Base-by-base conservation (phyloP, 2,113 vertebrate genomes). In the Collichthys lucidus region DNA sequence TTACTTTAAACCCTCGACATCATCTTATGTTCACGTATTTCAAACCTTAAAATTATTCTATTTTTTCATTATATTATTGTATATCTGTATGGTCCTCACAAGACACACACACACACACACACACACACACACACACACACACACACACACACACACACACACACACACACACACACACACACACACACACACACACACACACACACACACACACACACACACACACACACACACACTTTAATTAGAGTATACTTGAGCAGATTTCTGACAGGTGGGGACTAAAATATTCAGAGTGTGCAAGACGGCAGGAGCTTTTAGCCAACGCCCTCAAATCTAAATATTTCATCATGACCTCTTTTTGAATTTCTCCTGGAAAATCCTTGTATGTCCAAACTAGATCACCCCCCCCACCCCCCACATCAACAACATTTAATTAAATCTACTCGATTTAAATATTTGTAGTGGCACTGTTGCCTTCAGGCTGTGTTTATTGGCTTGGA, bases 211-310 rank as follows among this genome's bases (percentile, higher is more conserved):
- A 49, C 44, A 69, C 19, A 56, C 42, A 66, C 44, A 64, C 8
- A 49, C 44, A 69, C 19, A 56, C 42, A 42, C 63, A 67, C 55
- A 72, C 69, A 76, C 46, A 66, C 59, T 74, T 75, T 75, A 80
- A 91, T 84, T 68, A 74, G 68, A 70, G 76, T 81, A 67, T 11
- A 63, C 56, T 60, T 56, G 49, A 64, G 68, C 74, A 74, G 74
- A 77, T 76, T 68, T 82, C 35, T 71, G 67, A 84, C 86, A 91
- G 74, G 83, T 84, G 75, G 79, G 55, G 91, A 74, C 88, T 92
- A 60, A 93, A 93, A 92, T 92, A 93, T 92, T 94, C 83, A 94
- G 86, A 70, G 46, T 85, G 83, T 88, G 62, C 86, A 90, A 83
- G 84, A 90, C 87, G 89, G 83, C 75, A 81, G 22, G 40, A 82